Percentiles rank a stretch among this genome's conserved stretches.
phyloP scores from a whole-genome alignment of 2,888 invertebrate genomes.

The Belgica antarctica region DNA sequence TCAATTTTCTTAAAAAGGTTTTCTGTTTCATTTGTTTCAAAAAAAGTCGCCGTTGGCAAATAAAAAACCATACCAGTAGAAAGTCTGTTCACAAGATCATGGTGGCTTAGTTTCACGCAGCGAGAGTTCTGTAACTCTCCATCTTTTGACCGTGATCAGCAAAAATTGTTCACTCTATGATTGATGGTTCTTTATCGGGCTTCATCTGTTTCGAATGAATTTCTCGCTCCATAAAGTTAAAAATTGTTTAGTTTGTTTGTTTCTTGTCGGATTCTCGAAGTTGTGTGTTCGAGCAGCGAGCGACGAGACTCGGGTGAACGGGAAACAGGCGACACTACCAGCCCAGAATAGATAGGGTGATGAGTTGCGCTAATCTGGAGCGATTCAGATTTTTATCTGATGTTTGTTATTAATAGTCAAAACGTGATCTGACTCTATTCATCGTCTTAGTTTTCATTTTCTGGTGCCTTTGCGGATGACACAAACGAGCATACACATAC shows the following conservation, averaged over 20 bases:
- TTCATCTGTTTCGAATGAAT: conserved; percentile 11
- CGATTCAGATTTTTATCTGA: background rate
- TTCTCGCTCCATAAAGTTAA: background rate
- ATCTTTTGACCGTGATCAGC: conserved; percentile 5
- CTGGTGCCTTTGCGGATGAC: no score
- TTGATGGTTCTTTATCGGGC: conserved; percentile 2
- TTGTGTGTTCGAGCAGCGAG: conserved; percentile 2
- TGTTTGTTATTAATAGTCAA: background rate
- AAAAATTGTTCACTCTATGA: background rate
- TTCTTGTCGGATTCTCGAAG: background rate
- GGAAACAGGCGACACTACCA: no score
- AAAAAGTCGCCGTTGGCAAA: background rate
- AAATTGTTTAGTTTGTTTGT: background rate
- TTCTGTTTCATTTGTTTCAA: background rate
- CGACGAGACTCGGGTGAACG: no score
- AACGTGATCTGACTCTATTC: background rate
- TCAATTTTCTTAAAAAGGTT: background rate
- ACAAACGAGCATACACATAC: no score
- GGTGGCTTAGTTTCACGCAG: conserved; percentile 9
- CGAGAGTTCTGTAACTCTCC: background rate
- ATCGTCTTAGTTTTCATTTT: no score
- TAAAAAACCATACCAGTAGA: background rate
- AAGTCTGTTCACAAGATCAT: conserved; percentile 1
- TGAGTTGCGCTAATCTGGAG: background rate
- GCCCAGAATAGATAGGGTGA: no score